Base-by-base conservation (phyloP, 2,797 vertebrate genomes). In the Rachycentron canadum region DNA sequence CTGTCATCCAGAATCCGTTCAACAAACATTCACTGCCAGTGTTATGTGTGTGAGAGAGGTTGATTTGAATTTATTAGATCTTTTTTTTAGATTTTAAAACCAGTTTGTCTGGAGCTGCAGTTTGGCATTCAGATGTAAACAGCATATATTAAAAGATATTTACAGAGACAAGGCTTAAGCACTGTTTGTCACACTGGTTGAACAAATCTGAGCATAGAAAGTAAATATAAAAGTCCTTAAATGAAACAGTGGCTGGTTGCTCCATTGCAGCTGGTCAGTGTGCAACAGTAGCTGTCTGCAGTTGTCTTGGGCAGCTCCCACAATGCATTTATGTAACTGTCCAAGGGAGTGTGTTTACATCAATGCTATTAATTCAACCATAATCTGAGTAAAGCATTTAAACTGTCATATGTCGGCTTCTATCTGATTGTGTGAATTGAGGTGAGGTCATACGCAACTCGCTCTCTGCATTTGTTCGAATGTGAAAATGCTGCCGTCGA, bases 361-460 rank as follows among this genome's bases (percentile, higher is more conserved):
- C 25, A 57, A n/a, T 62, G 49, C 40, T 53, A 58, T 75, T 83
- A 25, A 67, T 55, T 71, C n/a, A 58, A 30, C 61, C 58, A 7
- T 57, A 28, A 77, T 84, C 55, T 65, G 69, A 69, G 82, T n/a
- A 45, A 47, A 55, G 28, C 58, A 26, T 73, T 78, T 73, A 64
- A 78, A 34, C 73, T 69, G 66, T 69, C 67, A 41, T 40, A 38
- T 70, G 28, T 76, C 73, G 56, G 14, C 41, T 57, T 59, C 76
- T 73, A 84, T 85, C 76, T 69, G 74, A 70, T 68, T 30, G 40
- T n/a, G 23, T 65, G 77, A 73, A 83, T 69, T 68, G 43, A 76
- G 5, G 23, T 36, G 53, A 73, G 43, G 21, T 63, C 72, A 60
- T 26, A 45, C 30, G 2, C 13, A 36, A 59, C 16, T 66, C 43